Base-by-base conservation (phyloP, 2,888 invertebrate species). In the Aphidoletes aphidimyza region DNA sequence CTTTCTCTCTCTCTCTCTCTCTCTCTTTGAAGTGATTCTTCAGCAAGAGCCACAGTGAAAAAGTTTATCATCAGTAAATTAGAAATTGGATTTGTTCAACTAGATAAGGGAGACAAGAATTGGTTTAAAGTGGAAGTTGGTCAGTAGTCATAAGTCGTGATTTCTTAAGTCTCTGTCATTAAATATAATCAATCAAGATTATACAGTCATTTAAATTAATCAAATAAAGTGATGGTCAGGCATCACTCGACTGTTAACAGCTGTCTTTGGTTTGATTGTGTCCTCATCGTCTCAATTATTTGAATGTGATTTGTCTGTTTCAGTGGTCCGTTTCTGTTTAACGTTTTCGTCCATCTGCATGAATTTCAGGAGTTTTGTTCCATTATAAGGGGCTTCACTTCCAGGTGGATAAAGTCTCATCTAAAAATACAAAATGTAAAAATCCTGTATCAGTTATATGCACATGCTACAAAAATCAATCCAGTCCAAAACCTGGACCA, bases 371-470 rank as follows among this genome's bases (percentile, higher is more conserved):
- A 93, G 88, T 85, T 91, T 89, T 69, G 90, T 89, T 81, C 91
- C 92, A 86, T 92, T 91, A 87, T 90, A 92, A 1, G 92, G 91
- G 69, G 90, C 89, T 84, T 93, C 92, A 86, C 92, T 92, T 87
- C 93, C 93, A 22, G 94, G 94, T 37, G 94, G 94, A 89, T 93
- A 92, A 87, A 92, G 91, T 87, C 94, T 91, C 93, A 93, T 94
- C 94, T 94, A 90, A 87, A 90, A 89, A 88, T 22, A 69, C 2
- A 81, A 30, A 69, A 69, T 30, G 34, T 69, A 69, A 69, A 69
- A 34, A 69, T 69, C 3, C 14, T 34, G 30, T 30, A 1, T n/a
- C 22, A 11, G 17, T 22, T 22, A 84, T 49, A 84, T 30, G 42
- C 8, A 45, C 5, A 81, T 37, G 37, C 6, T 86, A 87, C 85